Conservation (phyloP, 30 jellyfish, hydroid and myxozoan genomes). For the Hydractinia symbiolongicarpus region DNA sequence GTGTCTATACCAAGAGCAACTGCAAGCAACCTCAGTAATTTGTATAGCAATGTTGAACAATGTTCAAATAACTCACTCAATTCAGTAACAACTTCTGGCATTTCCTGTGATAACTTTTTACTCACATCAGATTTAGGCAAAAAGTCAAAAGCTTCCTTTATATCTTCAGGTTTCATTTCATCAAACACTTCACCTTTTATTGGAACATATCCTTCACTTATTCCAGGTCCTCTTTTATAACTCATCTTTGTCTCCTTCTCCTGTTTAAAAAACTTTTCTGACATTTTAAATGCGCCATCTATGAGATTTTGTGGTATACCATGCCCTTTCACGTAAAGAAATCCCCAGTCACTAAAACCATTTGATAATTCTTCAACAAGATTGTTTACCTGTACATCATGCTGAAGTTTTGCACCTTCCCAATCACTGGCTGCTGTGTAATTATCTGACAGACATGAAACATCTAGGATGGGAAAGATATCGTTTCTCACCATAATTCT, state of each 20-base stretch:
- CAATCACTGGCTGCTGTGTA: background rate
- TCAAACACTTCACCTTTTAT: constrained; percentile 20
- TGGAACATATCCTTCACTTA: constrained; percentile 29
- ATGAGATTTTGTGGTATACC: constrained; percentile 11
- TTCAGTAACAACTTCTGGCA: constrained; percentile 15
- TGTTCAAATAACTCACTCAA: constrained; percentile 14
- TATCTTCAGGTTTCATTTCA: constrained; percentile 7
- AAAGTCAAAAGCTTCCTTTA: constrained; percentile 38
- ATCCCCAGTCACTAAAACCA: constrained; percentile 36
- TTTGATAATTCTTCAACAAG: constrained; percentile 11
- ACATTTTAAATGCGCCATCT: background rate
- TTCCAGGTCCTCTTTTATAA: constrained; percentile 16
- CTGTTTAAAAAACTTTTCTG: background rate
- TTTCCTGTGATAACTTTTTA: background rate
- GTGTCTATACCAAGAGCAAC: constrained; percentile 20
- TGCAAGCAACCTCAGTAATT: constrained; percentile 20
- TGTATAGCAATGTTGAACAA: background rate
- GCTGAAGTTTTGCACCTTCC: background rate
- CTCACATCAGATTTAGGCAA: constrained; percentile 6
- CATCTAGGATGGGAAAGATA: background rate
- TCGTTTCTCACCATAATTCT: background rate
- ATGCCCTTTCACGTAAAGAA: constrained; percentile 36
- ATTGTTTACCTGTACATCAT: background rate
- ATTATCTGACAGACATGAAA: background rate
- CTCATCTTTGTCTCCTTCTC: background rate